Evolutionary conservation across 2,888 invertebrate genomes (phyloP), one percentile per base, ranked within the genome.

Genomic region (Ditylenchus weischeri): DNA sequence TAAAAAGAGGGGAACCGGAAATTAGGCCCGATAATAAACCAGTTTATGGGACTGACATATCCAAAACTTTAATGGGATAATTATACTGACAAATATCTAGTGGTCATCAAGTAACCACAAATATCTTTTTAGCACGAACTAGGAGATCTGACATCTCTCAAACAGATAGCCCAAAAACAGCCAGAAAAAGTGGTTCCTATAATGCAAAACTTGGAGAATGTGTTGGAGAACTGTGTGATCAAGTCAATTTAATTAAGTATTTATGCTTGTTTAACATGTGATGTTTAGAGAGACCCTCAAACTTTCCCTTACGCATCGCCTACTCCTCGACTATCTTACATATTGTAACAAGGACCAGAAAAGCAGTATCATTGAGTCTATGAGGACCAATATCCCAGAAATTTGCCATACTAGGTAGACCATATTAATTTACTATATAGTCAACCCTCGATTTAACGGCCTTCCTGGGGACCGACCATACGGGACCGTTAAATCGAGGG

Each of bases 271-370:
- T 29, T 29, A 5, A 29, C 29, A 29, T 29, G 29, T 43, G 43
- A 8, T 43, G 43, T 66, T 73, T 74, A 86, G 86, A 72, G 82
- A 83, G 43, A 81, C 85, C 49, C 75, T 86, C 62, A 81, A 83
- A 58, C 84, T 85, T 78, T 88, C 88, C 54, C 85, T 94, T 50
- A 88, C 92, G 0, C 93, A 93, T 82, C 88, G 89, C 11, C 88
- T 94, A 0, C 84, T 93, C 63, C 87, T 88, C 73, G 92, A 94
- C 82, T 94, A 89, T 84, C 87, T 94, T 60, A 85, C 86, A 0
- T 89, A 89, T 81, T 91, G 91, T 79, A 77, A 80, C 64, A 79
- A 78, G 50, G 84, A 79, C 29, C 87, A 88, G 29, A 73, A 80
- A 76, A 85, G 86, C 36, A 93, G 93, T 83, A 86, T 93, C 73